Evolutionary conservation across 2,113 vertebrate genomes (phyloP).

Genomic region (Trinectes maculatus): DNA sequence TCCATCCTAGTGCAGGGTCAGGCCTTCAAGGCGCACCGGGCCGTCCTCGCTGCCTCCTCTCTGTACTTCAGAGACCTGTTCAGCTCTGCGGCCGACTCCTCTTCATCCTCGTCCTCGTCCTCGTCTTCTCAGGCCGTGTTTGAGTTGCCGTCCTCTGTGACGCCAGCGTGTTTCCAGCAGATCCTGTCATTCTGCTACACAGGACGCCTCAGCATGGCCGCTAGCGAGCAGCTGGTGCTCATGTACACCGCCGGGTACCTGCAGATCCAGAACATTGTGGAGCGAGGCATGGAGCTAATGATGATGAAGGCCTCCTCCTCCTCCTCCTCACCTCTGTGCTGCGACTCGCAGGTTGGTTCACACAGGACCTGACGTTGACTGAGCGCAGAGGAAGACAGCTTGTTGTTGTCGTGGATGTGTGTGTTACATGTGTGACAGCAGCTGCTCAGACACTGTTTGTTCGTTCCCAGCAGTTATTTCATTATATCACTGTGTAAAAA

Average conservation of each 20-base stretch:
- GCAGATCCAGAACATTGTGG: constrained; percentile 98
- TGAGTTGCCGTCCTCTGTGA: constrained; percentile 93
- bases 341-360: constrained; percentile 87
- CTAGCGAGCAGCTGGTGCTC: constrained; percentile 96
- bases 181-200: constrained; percentile 98
- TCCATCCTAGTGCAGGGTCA: constrained; percentile 97
- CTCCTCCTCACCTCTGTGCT: constrained; percentile 87
- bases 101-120: constrained; percentile 38
- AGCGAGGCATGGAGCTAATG: constrained; percentile 95
- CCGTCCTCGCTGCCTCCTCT: constrained; percentile 93
- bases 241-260: constrained; percentile 99
- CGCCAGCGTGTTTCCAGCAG: constrained; percentile 94
- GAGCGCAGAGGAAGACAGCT: too few species aligned
- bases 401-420: too few species aligned
- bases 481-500: neutral
- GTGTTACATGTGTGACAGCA: too few species aligned
- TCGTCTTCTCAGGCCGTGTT: constrained; percentile 87
- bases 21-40: constrained; percentile 95
- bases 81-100: constrained; percentile 82
- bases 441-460: too few species aligned
- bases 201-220: constrained; percentile 93
- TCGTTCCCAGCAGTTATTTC: too few species aligned
- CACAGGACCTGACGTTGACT: too few species aligned
- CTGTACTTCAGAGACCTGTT: constrained; percentile 97
- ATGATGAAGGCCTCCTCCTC: constrained; percentile 93